Evolutionary conservation across 2,888 invertebrate genomes (phyloP).

Genomic region (Omphaloscelis lunosa): DNA sequence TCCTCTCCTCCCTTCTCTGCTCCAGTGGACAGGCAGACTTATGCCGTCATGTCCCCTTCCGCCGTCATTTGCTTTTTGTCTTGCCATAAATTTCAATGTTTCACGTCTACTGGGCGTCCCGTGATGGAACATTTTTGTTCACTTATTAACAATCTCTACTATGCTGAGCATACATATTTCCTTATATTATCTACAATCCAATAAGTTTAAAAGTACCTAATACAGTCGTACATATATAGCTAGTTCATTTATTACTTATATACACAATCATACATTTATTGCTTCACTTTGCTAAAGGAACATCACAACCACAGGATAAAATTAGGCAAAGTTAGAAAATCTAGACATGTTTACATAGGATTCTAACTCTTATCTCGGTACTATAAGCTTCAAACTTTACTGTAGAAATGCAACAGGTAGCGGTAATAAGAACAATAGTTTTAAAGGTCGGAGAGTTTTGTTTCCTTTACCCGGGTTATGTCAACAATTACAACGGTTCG

Average conservation of each 20-base stretch:
- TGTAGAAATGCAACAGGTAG: constrained; percentile 29
- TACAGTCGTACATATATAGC: constrained; percentile 38
- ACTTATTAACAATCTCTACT: constrained; percentile 9
- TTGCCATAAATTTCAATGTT: too few relatives aligned
- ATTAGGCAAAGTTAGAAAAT: constrained; percentile 57
- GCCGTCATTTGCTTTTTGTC: too few relatives aligned
- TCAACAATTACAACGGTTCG: constrained; percentile 29
- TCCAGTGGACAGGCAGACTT: too few relatives aligned
- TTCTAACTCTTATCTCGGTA: constrained; percentile 30
- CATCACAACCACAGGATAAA: constrained; percentile 78
- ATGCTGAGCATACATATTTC: constrained; percentile 18
- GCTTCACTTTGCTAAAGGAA: constrained; percentile 63
- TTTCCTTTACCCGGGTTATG: constrained; percentile 31
- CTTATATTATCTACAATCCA: constrained; percentile 11
- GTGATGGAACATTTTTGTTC: not conserved
- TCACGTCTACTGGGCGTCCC: too few relatives aligned
- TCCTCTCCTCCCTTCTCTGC: too few relatives aligned
- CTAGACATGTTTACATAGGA: constrained; percentile 47
- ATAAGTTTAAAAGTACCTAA: constrained; percentile 3
- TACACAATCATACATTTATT: constrained; percentile 64
- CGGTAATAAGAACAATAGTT: constrained; percentile 8
- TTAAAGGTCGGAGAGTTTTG: constrained; percentile 11
- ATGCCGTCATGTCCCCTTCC: too few relatives aligned
- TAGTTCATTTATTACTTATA: constrained; percentile 44
- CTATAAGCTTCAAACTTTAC: constrained; percentile 14